These are phyloP conservation scores for Latrodectus elegans DNA, from an alignment of 2,888 invertebrate species.

Conservation along the genomic window DNA sequence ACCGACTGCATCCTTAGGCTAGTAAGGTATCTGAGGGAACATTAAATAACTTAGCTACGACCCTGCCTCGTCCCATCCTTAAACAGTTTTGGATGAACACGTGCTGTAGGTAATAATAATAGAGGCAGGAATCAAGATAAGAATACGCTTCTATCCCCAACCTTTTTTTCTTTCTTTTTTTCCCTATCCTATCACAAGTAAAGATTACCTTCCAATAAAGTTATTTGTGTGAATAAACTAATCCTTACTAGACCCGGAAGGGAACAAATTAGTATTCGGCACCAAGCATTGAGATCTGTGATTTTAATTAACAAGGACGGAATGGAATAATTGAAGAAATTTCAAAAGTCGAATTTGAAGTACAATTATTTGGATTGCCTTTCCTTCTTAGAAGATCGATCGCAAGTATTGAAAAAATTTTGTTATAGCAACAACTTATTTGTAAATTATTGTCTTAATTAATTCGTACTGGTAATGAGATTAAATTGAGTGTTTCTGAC, in stretches of 20 bases:
- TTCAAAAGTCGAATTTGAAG: too few species aligned
- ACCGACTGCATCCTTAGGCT: conserved; percentile 3
- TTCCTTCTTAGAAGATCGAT: too few species aligned
- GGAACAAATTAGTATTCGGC: not conserved
- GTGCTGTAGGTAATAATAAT: conserved; percentile 35
- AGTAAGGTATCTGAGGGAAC: conserved; percentile 21
- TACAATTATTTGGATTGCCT: too few species aligned
- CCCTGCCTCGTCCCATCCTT: not conserved
- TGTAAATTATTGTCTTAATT: too few species aligned
- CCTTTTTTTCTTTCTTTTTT: not conserved
- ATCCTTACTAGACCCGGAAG: not conserved
- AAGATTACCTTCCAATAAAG: not conserved
- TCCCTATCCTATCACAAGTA: not conserved
- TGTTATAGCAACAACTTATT: too few species aligned
- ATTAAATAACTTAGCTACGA: conserved; percentile 33
- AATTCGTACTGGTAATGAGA: too few species aligned
- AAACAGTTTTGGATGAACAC: not conserved
- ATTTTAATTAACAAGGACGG: not conserved
- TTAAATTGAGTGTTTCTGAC: too few species aligned
- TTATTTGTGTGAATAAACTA: not conserved
- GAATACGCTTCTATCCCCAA: conserved; percentile 12
- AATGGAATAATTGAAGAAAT: too few species aligned
- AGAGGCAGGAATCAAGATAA: conserved; percentile 21
- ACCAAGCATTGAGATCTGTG: not conserved
- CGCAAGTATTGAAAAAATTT: too few species aligned